A percentile compares a stretch with the other conserved stretches of the same genome.
phyloP scores from a whole-genome alignment of 2,888 invertebrate species.

The Charanyca ferruginea region DNA sequence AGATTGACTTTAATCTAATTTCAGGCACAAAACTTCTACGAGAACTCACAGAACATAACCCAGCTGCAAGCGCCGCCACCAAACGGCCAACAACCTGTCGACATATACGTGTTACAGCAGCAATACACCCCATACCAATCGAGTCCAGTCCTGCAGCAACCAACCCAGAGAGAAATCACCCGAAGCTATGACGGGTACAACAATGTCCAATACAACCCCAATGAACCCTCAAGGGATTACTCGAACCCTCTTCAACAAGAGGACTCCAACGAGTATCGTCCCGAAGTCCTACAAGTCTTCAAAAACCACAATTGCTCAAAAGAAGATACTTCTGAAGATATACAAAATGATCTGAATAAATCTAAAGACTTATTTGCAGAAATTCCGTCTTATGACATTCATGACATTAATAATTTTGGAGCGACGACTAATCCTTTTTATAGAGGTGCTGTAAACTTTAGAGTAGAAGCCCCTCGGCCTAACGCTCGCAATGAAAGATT shows the following conservation, averaged over 20 bases:
- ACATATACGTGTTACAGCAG: slow-evolving; percentile 80
- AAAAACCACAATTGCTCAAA: slow-evolving; percentile 83
- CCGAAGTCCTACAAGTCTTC: slow-evolving; percentile 82
- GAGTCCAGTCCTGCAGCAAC: slow-evolving; percentile 60
- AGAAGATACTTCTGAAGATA: slow-evolving; percentile 64
- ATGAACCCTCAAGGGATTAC: slow-evolving; percentile 21
- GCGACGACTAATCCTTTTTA: slow-evolving; percentile 75
- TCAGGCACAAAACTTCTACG: slow-evolving; percentile 44
- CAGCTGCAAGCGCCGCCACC: slow-evolving; percentile 47
- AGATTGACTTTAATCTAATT: slow-evolving; percentile 15
- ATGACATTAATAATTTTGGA: slow-evolving; percentile 80
- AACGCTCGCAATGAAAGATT: slow-evolving; percentile 81
- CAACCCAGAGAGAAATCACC: slow-evolving; percentile 62
- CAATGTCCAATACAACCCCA: slow-evolving; percentile 50
- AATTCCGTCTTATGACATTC: slow-evolving; percentile 70
- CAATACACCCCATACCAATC: slow-evolving; percentile 69
- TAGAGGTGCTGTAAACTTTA: slow-evolving; percentile 76
- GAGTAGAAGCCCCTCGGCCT: slow-evolving; percentile 75
- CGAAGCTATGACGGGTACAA: slow-evolving; percentile 57
- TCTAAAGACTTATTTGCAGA: slow-evolving; percentile 72
- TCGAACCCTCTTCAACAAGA: slow-evolving; percentile 76
- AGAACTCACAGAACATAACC: slow-evolving; percentile 39
- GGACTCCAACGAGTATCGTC: slow-evolving; percentile 68
- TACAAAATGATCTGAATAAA: slow-evolving; percentile 70
- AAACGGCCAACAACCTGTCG: slow-evolving; percentile 67